Base-by-base conservation (phyloP, 1,140 invertebrate genomes). In the Drosophila yakuba region DNA sequence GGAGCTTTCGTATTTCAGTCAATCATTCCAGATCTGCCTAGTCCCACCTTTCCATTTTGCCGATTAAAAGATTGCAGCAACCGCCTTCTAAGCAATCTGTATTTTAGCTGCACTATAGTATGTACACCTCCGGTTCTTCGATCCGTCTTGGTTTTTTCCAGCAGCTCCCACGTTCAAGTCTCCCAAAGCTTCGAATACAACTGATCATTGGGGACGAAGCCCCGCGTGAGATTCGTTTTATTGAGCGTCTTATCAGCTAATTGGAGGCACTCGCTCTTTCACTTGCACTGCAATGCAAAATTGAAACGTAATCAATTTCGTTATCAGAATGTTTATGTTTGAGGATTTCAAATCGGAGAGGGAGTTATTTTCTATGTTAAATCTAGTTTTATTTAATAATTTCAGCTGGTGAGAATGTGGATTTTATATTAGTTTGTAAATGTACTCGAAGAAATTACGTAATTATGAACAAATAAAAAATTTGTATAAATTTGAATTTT, bases 21-120 rank as follows among this genome's bases (percentile, higher is more conserved):
- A 28, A 6, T 10, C 14, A 47, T 2, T 6, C 10, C 2, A 23
- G 8, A 23, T 47, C 20, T 25, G 20, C 12, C 3, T 8, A 28
- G 36, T 3, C 4, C 41, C 63, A 86, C 82, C 83, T 86, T 63
- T 82, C 82, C 82, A 86, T 86, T 47, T 60, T 68, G 15, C 15
- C 36, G 32, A 12, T 55, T 43, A 44, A n/a, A 14, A 15, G 17
- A 4, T 38, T 6, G 0, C 6, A 38, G 48, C 32, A 57, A 45
- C 25, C 38, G 64, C 17, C 20, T 43, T 41, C n/a, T 35, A 68
- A 47, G 64, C 51, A 71, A 15, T 71, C 14, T 10, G 38, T 14
- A 39, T 32, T 58, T 71, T 71, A 71, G 41, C 52, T 72, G 64
- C 66, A 72, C 68, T 71, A 50, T 71, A 72, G 51, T 57, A 57